Base-by-base conservation (phyloP, 2,797 vertebrate genomes). In the Alcedo atthis region DNA sequence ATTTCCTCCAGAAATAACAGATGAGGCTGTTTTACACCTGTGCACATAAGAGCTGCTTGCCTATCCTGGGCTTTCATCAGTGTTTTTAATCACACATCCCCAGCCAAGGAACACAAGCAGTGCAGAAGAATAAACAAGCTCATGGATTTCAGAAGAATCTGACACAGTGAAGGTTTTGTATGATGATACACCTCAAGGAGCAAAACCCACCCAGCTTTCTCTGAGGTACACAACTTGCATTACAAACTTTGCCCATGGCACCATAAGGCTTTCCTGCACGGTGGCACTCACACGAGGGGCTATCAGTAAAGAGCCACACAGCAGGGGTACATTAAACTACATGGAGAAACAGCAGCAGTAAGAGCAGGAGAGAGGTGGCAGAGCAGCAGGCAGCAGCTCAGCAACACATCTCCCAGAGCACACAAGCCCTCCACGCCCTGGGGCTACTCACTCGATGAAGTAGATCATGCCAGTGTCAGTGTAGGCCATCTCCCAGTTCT, bases 401-500 rank as follows among this genome's bases (percentile, higher is more conserved):
- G 13, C 67, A 74, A 71, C 53, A 30, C 24, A 15, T 10, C 45
- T 63, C 48, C 1, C 1, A 20, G 58, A 28, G 49, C 58, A 71
- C 30, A 45, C 42, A 35, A 21, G 18, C 42, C 54, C 54, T 19
- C 12, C 21, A 3, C 15, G 4, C 35, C 1, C 37, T 7, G 28
- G 8, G 57, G 45, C 53, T 94, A 98, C 99, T 99, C 97, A 99
- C 99, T 99, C 99, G n/a, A 99, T 99, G 96, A 99, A 99, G 97
- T 99, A 99, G 96, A 99, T 98, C 99, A 99, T 99, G 94, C 99
- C 99, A 0, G 98, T 98, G 94, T 99, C 99, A 0, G 99, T 99
- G 97, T 99, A 99, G 96, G 99, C 99, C 99, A 99, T 99, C 96
- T 99, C 99, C 99, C 99, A 99, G 97, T 98, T 99, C 96, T 98